Base-by-base conservation (phyloP, 2,797 vertebrate species). In the Toxotes lorentzi region DNA sequence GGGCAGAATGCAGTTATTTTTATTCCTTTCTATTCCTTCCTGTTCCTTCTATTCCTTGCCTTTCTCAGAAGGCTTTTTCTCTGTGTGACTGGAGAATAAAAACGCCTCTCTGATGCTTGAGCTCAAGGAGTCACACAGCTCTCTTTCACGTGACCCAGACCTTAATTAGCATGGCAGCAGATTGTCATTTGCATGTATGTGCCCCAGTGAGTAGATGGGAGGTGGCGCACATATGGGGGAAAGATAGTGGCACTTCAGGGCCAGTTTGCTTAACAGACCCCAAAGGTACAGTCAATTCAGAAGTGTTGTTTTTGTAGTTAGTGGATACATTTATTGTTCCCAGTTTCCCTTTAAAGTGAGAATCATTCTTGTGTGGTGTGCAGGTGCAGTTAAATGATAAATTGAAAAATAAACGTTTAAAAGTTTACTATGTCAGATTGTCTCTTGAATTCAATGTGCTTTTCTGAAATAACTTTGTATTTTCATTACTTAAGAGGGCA, bases 101-200 rank as follows among this genome's bases (percentile, higher is more conserved):
- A 73, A 38, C 2, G 38, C 66, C 70, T 76, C 63, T 68, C 27
- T 27, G 27, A 27, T 3, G 3, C 27, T 38, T 53, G 58, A 76
- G 83, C 87, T 84, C 14, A 0, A 59, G 53, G 68, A 90, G 74
- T 76, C 76, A 27, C 27, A 32, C 60, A 7, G 80, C 79, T 68
- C 78, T 78, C 75, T 62, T 74, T 89, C 88, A 86, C 61, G 71
- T 90, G 93, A 93, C 89, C 93, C 61, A 82, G 77, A 83, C 79
- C 81, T 86, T 93, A 86, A 93, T 94, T 93, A 94, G 88, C 73
- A 76, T 21, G 38, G 82, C 76, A 92, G 79, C 94, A 94, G 90
- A 94, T 92, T 94, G 92, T 92, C 87, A 94, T 95, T 94, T 93
- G 92, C 92, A 94, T 93, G 78, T 79, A 73, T 9, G 78, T 77